A percentile compares a stretch with the other conserved stretches of the same genome.
Conservation (phyloP, 2,113 vertebrate species). For the Petaurus breviceps region DNA sequence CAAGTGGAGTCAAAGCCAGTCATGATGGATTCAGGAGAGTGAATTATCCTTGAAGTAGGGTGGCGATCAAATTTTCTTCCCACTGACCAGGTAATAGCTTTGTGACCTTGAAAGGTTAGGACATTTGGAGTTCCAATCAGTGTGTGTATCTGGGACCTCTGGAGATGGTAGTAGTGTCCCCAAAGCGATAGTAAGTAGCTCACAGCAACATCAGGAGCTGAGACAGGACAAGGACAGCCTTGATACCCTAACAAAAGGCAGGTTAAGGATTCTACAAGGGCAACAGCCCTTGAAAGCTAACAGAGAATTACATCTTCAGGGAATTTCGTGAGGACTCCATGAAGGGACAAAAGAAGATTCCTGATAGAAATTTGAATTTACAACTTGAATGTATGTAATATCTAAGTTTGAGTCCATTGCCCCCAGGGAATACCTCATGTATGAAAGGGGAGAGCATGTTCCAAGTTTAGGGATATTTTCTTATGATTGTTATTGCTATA, state of each 20-base stretch:
- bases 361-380: background rate
- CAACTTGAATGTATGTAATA: background rate
- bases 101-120: background rate
- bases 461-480: background rate
- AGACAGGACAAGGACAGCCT: background rate
- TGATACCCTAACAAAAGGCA: background rate
- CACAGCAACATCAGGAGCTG: background rate
- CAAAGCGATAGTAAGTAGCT: background rate
- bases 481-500: background rate
- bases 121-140: background rate
- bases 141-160: background rate
- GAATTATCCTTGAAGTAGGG: background rate
- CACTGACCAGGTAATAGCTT: background rate
- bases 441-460: background rate
- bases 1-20: background rate
- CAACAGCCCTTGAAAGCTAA: background rate
- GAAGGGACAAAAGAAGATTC: background rate
- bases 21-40: background rate
- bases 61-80: background rate
- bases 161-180: background rate
- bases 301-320: background rate
- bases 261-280: background rate
- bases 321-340: background rate
- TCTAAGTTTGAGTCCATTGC: background rate
- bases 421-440: background rate